Base-by-base conservation (phyloP, 92 coral and sea anemone species). In the Epizoanthus stellaris region DNA sequence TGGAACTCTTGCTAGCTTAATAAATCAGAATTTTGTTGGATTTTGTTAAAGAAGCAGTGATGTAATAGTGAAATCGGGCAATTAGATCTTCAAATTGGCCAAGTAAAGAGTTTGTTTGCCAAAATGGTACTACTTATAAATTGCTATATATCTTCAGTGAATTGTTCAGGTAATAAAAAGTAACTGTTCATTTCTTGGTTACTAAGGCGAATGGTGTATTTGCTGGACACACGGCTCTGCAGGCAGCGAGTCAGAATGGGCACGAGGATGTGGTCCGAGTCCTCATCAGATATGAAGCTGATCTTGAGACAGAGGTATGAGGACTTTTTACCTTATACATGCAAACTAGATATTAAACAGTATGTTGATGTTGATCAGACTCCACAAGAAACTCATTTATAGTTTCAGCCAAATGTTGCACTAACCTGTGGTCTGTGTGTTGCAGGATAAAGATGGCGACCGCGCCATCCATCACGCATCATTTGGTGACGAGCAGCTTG, bases 211-310 rank as follows among this genome's bases (percentile, higher is more conserved):
- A 96, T 91, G 96, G 99, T 67, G 96, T 89, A n/a, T 96, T 96
- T 82, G 98, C 99, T 72, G 99, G 99, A 25, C 99, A 96, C 88
- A 96, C 99, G 0, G 99, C 99, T 49, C 90, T 96, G 12, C 99
- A 96, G 82, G 99, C 99, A 39, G 98, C 98, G 42, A 92, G 99
- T 82, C 99, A 96, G 60, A 96, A 96, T 84, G 99, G 99, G 21
- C 99, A 96, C 10, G 92, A 94, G 70, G 99, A 94, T 15, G 94
- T 95, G 12, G 95, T 96, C 52, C 85, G 93, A 70, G 93, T 89
- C 16, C 94, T 96, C 42, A 80, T 94, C 66, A 88, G 92, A 70
- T 49, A 89, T 76, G 85, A 90, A 75, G 98, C 89, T 49, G 95
- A 96, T 80, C 79, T 96, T 70, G 99, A 96, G 85, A 90, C 91